These are phyloP conservation scores for Notamacropus eugenii DNA, from an alignment of 2,797 vertebrate species.

Conservation along the genomic window DNA sequence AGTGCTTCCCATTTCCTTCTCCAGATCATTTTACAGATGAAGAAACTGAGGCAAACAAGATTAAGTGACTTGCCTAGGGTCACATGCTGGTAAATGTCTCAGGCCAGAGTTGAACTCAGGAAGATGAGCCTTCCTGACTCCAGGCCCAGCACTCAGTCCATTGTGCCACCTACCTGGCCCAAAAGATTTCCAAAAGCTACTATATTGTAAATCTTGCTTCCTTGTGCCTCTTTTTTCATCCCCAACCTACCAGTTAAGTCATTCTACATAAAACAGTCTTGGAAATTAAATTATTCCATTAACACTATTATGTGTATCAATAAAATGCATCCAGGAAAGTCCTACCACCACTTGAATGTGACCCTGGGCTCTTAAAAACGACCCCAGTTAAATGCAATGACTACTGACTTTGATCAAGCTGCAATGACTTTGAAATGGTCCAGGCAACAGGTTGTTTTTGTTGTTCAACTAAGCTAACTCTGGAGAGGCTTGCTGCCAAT, in stretches of 20 bases:
- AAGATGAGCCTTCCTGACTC: background rate
- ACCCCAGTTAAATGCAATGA: background rate
- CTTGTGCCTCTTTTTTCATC: background rate
- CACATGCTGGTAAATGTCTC: background rate
- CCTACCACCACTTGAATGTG: background rate
- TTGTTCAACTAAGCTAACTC: background rate
- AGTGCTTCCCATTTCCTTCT: background rate
- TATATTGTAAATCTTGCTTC: background rate
- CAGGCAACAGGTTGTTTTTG: background rate
- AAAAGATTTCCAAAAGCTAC: background rate
- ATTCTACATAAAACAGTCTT: background rate
- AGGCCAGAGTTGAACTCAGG: background rate
- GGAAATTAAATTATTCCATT: background rate
- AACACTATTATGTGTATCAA: background rate
- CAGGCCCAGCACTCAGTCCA: background rate
- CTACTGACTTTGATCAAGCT: background rate
- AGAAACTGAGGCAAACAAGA: background rate
- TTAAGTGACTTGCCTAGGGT: background rate
- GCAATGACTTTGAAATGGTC: background rate
- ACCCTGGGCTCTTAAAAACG: background rate
- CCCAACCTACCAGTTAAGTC: background rate
- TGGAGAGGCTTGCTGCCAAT: background rate
- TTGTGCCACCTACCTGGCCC: background rate
- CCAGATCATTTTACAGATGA: background rate
- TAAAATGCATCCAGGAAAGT: background rate